Evolutionary conservation across 2,797 vertebrate species (phyloP).

Genomic region (Amblyopsis hoosieri): DNA sequence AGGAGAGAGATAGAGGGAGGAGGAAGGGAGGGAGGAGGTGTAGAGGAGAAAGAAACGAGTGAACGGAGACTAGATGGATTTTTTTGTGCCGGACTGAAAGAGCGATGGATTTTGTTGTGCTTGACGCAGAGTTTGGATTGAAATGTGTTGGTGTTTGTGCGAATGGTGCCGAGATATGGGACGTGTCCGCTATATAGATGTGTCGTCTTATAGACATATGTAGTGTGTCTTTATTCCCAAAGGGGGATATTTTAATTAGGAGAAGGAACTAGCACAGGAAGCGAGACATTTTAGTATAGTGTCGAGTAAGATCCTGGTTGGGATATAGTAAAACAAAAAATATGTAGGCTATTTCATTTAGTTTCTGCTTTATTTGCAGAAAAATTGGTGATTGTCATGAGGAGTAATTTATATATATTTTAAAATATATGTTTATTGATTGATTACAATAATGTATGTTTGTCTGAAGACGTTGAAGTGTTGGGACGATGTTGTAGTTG

Average conservation of each 20-base stretch:
- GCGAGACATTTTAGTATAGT: too few species aligned
- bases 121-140: conserved; percentile 68
- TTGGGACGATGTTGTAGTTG: background rate
- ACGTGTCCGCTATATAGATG: conserved; percentile 31
- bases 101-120: conserved; percentile 65
- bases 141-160: conserved; percentile 45
- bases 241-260: too few species aligned
- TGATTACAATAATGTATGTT: too few species aligned
- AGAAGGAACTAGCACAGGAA: too few species aligned
- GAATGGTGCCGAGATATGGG: background rate
- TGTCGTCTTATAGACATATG: conserved; percentile 16
- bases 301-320: too few species aligned
- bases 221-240: background rate
- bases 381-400: too few species aligned
- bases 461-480: background rate
- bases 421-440: too few species aligned
- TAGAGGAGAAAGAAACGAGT: conserved; percentile 68
- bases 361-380: too few species aligned
- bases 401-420: too few species aligned
- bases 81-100: conserved; percentile 72
- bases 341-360: too few species aligned
- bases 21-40: conserved; percentile 53
- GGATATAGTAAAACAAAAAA: too few species aligned
- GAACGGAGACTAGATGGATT: conserved; percentile 73
- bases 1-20: conserved; percentile 41